Evolutionary conservation across 2,888 invertebrate species (phyloP).

Genomic region (Noctua fimbriata): DNA sequence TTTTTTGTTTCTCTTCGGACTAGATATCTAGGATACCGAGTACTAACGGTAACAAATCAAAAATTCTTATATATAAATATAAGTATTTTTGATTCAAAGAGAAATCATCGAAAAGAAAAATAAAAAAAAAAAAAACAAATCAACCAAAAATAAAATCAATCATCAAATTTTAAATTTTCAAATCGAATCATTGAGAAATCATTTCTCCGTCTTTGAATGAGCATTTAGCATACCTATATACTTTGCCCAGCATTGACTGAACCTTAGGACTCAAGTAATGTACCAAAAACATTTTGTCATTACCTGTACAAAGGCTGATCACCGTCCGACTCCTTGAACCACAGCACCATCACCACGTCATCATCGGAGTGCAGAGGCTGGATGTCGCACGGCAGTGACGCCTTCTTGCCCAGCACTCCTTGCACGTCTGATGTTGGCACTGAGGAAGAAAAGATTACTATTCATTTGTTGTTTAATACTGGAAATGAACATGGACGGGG

Average conservation of each 20-base stretch:
- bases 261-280: neutral
- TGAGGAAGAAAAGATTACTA: conserved; percentile 79
- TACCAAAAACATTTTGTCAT: neutral
- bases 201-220: too few relatives aligned
- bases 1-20: too few relatives aligned
- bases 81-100: too few relatives aligned
- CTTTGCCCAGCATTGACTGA: too few relatives aligned
- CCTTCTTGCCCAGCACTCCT: conserved; percentile 95
- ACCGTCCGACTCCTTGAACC: conserved; percentile 96
- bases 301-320: conserved; percentile 97
- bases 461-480: neutral
- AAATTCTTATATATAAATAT: neutral
- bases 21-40: too few relatives aligned
- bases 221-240: too few relatives aligned
- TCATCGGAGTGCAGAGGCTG: conserved; percentile 94
- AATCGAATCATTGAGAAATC: too few relatives aligned
- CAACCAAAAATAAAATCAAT: too few relatives aligned
- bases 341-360: conserved; percentile 96
- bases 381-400: conserved; percentile 96
- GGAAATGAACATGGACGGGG: neutral
- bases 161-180: too few relatives aligned
- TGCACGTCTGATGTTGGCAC: conserved; percentile 95
- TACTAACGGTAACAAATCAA: too few relatives aligned
- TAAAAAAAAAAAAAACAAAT: too few relatives aligned
- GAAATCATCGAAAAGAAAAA: too few relatives aligned